These are phyloP conservation scores for Hydriomena furcata DNA, from an alignment of 2,888 invertebrate genomes.

Conservation along the genomic window DNA sequence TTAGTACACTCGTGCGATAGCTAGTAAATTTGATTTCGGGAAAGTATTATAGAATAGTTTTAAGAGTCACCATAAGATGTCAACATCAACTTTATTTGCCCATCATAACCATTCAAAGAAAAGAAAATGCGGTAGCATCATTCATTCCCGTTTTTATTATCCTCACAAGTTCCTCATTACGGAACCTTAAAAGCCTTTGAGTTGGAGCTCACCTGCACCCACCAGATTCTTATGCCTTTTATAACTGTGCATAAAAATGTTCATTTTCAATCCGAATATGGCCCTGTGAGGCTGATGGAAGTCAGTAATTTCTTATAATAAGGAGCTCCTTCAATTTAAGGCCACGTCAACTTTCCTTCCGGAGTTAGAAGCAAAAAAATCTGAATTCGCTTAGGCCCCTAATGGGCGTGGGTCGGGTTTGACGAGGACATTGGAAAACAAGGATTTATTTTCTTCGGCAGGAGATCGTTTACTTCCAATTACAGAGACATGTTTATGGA, in stretches of 20 bases:
- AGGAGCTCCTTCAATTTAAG: constrained; percentile 64
- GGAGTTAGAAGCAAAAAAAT: constrained; percentile 71
- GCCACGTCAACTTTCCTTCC: constrained; percentile 74
- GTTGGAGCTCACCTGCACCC: constrained; percentile 55
- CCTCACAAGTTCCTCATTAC: constrained; percentile 48
- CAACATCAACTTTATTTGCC: background rate
- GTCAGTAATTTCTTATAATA: constrained; percentile 77
- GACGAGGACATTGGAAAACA: constrained; percentile 19
- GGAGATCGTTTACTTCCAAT: constrained; percentile 20
- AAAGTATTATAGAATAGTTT: too few species aligned
- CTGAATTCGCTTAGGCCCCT: constrained; percentile 25
- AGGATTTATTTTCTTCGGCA: constrained; percentile 22
- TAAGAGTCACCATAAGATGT: background rate
- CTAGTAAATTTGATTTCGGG: too few species aligned
- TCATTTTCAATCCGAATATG: constrained; percentile 68
- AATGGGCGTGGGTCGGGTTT: constrained; percentile 24
- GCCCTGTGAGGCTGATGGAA: constrained; percentile 56
- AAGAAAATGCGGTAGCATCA: constrained; percentile 16
- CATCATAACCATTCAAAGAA: constrained; percentile 11
- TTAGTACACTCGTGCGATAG: too few species aligned
- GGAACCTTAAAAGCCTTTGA: constrained; percentile 38
- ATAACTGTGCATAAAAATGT: constrained; percentile 61
- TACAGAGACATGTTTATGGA: constrained; percentile 7
- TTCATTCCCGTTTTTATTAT: constrained; percentile 32
- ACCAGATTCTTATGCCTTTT: constrained; percentile 62